Conservation (phyloP, 2,888 invertebrate genomes). For the Sesia bembeciformis region DNA sequence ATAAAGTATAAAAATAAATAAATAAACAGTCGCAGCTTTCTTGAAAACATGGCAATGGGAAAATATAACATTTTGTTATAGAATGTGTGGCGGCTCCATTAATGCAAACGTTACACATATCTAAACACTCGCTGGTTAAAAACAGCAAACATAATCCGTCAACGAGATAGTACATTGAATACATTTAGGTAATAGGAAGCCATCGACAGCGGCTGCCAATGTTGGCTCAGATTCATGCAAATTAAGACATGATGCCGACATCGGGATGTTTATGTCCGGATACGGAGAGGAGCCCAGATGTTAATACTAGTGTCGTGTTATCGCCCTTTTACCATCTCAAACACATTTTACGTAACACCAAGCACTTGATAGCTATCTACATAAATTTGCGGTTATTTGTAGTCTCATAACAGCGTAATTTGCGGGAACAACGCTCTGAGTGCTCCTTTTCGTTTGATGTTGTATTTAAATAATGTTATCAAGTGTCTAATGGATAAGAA, state of each 20-base stretch:
- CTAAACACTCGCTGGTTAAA: neutral
- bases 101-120: constrained; percentile 10
- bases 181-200: constrained; percentile 38
- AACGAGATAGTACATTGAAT: constrained; percentile 27
- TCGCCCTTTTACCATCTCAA: constrained; percentile 47
- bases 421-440: constrained; percentile 44
- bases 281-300: constrained; percentile 37
- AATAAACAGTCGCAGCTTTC: too few relatives aligned
- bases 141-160: neutral
- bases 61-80: too few relatives aligned
- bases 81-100: constrained; percentile 16
- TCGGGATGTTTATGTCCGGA: constrained; percentile 46
- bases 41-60: too few relatives aligned
- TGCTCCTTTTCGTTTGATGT: constrained; percentile 40
- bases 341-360: constrained; percentile 56
- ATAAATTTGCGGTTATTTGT: constrained; percentile 66
- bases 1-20: too few relatives aligned
- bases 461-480: constrained; percentile 44
- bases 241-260: constrained; percentile 58
- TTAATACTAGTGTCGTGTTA: constrained; percentile 51
- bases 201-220: constrained; percentile 40
- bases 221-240: constrained; percentile 51
- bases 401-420: constrained; percentile 57
- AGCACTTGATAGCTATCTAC: constrained; percentile 60
- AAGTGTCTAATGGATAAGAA: constrained; percentile 29